Base-by-base conservation (phyloP, 1,140 invertebrate species). In the Acromyrmex heyeri region DNA sequence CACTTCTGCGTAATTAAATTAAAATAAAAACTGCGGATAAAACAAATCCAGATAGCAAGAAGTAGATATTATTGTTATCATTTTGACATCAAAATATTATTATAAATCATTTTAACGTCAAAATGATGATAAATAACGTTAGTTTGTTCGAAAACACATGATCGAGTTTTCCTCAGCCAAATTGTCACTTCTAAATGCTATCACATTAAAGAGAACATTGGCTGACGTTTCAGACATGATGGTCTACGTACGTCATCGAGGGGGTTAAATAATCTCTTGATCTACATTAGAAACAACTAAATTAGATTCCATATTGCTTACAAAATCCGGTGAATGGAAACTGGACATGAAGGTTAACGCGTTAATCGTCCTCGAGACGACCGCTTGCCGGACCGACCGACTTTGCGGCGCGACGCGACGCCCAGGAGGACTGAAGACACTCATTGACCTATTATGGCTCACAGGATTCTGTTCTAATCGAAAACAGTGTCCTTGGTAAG, bases 361-460 rank as follows among this genome's bases (percentile, higher is more conserved):
- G 24, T 83, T 83, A 83, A 83, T 83, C 69, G 69, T 73, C 79
- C 79, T 73, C 79, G 79, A 83, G 79, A 83, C 79, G 69, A 82
- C 65, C 50, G 65, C n/a, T 82, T 24, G 53, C 55, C 21, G 78
- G 53, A 27, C 12, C 62, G 65, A 72, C 18, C 67, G 79, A 83
- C 79, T 83, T 73, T 24, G 79, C 69, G 79, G 5, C 79, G 79
- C 79, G 79, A 77, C 75, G 75, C 38, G 75, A 69, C 62, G 77
- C 62, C 77, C 77, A 81, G 64, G 65, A 81, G 59, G 34, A 70
- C 69, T 38, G 53, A 82, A 82, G 79, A 83, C 38, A 24, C 79
- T 75, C 55, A 4, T 83, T 75, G 69, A 83, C 55, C 69, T 10
- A 83, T 83, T 83, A 75, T 30, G 50, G 38, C 34, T 72, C 34